Percentiles rank a stretch among this genome's conserved stretches.
phyloP scores from a whole-genome alignment of 2,113 vertebrate genomes.

The Oryzias melastigma region DNA sequence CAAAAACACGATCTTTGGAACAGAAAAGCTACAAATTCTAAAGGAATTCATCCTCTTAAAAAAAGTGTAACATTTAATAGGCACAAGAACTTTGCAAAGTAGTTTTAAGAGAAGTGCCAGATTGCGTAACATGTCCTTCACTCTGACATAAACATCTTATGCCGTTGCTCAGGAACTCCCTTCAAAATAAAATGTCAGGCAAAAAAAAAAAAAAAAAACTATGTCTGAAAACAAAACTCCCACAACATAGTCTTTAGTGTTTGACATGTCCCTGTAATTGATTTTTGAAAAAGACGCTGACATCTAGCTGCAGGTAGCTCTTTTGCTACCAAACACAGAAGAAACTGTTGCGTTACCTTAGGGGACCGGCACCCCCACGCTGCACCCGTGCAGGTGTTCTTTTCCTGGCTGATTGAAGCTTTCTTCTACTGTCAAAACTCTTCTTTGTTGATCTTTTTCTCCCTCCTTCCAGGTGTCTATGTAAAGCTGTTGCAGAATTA shows the following conservation, averaged over 20 bases:
- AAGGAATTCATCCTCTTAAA: slow-evolving; percentile 11
- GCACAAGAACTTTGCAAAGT: slow-evolving; percentile 1
- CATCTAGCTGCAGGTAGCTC: slow-evolving; percentile 12
- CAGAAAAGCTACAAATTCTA: neutral
- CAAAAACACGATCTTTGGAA: neutral
- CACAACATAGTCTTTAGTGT: slow-evolving; percentile 13
- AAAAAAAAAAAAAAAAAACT: slow-evolving; percentile 12
- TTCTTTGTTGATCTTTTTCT: no score
- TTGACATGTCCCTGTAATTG: slow-evolving; percentile 19
- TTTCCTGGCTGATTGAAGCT: slow-evolving; percentile 12
- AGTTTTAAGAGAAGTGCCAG: neutral
- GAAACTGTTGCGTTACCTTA: slow-evolving; percentile 17
- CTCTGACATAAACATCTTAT: slow-evolving; percentile 26
- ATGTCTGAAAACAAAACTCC: slow-evolving; percentile 27
- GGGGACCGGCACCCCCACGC: neutral
- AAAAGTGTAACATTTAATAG: slow-evolving; percentile 17
- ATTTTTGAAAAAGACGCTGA: slow-evolving; percentile 16
- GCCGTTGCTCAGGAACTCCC: slow-evolving; percentile 9
- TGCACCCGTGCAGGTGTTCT: slow-evolving; percentile 12
- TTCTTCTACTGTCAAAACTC: neutral
- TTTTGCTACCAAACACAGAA: neutral
- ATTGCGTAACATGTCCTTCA: neutral
- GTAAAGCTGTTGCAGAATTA: no score
- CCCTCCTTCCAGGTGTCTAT: no score
- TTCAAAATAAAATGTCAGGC: slow-evolving; percentile 16